A percentile compares a stretch with the other conserved stretches of the same genome.
Evolutionary conservation across 2,797 vertebrate genomes (phyloP).

Genomic region (Echeneis naucrates): DNA sequence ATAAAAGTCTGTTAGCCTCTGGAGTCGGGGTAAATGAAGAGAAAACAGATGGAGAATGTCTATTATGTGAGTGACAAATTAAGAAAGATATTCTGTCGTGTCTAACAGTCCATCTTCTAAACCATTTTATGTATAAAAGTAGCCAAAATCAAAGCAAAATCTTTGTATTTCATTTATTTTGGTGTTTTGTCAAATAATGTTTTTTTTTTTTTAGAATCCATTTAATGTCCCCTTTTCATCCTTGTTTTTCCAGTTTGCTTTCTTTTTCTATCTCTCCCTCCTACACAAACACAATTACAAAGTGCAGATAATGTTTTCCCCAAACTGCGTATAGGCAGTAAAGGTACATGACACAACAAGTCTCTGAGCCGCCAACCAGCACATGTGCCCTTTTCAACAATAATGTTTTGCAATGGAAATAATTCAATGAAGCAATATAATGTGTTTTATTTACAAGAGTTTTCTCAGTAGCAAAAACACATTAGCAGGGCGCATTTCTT

Average conservation of each 20-base stretch:
- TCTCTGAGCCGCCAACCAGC: background rate
- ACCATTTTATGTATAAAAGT: too few relatives aligned
- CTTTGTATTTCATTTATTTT: too few relatives aligned
- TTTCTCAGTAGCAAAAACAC: background rate
- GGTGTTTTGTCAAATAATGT: too few relatives aligned
- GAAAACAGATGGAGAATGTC: too few relatives aligned
- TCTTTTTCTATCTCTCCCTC: background rate
- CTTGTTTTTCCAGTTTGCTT: background rate
- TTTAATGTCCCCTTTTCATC: background rate
- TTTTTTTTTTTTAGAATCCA: background rate
- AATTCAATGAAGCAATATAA: too few relatives aligned
- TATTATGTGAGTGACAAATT: too few relatives aligned
- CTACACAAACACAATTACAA: background rate
- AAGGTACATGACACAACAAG: background rate
- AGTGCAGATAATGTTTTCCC: background rate
- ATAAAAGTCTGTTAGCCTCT: too few relatives aligned
- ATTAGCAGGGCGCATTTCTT: conserved; percentile 4
- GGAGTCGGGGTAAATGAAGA: too few relatives aligned
- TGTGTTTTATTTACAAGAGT: background rate
- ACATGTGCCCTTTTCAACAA: conserved; percentile 13
- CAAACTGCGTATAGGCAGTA: background rate
- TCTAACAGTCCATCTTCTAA: too few relatives aligned
- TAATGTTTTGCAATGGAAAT: conserved; percentile 16
- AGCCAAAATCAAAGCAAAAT: too few relatives aligned
- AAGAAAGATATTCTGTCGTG: too few relatives aligned